phyloP scores from a whole-genome alignment of 2,888 invertebrate genomes.

The Oscheius sp. region DNA sequence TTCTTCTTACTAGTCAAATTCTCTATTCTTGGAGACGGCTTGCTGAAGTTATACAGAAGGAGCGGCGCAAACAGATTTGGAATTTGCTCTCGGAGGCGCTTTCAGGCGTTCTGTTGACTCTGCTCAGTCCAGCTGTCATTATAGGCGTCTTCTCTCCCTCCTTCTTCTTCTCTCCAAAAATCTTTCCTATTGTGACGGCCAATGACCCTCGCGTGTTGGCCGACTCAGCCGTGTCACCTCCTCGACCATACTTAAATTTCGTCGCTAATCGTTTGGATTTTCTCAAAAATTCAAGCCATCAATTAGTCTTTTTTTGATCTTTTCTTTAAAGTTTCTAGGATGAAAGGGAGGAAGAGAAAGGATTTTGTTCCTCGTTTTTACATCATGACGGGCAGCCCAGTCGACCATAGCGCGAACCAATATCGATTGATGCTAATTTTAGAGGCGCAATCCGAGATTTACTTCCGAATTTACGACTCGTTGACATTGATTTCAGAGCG shows the following conservation, averaged over 20 bases:
- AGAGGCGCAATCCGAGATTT: background rate
- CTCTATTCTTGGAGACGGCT: no score
- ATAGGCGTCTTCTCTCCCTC: constrained; percentile 8
- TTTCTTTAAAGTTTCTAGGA: background rate
- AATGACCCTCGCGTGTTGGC: background rate
- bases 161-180: background rate
- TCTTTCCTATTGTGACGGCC: background rate
- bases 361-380: no score
- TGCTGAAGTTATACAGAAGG: constrained; percentile 12
- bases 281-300: background rate
- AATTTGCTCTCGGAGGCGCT: constrained; percentile 28
- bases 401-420: no score
- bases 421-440: constrained; percentile 24
- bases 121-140: constrained; percentile 30
- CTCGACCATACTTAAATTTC: background rate
- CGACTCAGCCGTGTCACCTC: no score
- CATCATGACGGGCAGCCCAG: background rate
- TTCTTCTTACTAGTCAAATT: background rate
- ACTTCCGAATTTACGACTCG: background rate
- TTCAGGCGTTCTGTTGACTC: constrained; percentile 31
- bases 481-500: background rate
- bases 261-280: constrained; percentile 17
- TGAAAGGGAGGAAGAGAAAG: no score
- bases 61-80: constrained; percentile 28
- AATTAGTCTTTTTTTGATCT: background rate